These are phyloP conservation scores for Vanessa tameamea DNA, from an alignment of 1,140 invertebrate species.

Conservation along the genomic window DNA sequence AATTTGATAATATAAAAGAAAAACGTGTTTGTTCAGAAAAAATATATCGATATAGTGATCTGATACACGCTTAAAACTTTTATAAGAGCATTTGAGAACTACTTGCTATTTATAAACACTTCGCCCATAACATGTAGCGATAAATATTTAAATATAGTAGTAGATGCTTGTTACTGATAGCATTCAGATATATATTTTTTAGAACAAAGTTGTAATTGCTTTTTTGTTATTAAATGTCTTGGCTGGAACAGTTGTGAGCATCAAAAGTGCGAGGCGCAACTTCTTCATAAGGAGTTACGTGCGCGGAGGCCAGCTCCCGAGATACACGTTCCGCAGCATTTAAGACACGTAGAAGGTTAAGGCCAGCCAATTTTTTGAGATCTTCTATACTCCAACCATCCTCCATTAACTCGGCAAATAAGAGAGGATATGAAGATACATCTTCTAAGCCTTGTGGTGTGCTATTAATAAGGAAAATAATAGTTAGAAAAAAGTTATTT, in stretches of 20 bases:
- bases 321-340: slow-evolving; percentile 85
- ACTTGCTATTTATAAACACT: neutral
- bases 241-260: slow-evolving; percentile 77
- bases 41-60: too few relatives aligned
- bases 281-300: slow-evolving; percentile 75
- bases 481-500: neutral
- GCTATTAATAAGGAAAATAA: slow-evolving; percentile 73
- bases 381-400: slow-evolving; percentile 92
- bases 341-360: slow-evolving; percentile 91
- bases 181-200: too few relatives aligned
- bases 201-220: neutral
- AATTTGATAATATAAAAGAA: too few relatives aligned
- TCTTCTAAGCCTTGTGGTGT: slow-evolving; percentile 93
- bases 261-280: slow-evolving; percentile 68
- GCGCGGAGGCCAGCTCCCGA: slow-evolving; percentile 69
- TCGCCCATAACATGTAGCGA: slow-evolving; percentile 6
- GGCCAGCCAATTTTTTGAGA: slow-evolving; percentile 92
- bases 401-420: slow-evolving; percentile 91
- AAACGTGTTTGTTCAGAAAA: too few relatives aligned
- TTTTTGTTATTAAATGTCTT: slow-evolving; percentile 60
- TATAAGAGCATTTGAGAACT: neutral
- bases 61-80: too few relatives aligned
- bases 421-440: slow-evolving; percentile 92
- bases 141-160: neutral
- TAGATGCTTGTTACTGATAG: too few relatives aligned